These are phyloP conservation scores for Hippocampus zosterae DNA, from an alignment of 2,113 vertebrate genomes.

Conservation along the genomic window DNA sequence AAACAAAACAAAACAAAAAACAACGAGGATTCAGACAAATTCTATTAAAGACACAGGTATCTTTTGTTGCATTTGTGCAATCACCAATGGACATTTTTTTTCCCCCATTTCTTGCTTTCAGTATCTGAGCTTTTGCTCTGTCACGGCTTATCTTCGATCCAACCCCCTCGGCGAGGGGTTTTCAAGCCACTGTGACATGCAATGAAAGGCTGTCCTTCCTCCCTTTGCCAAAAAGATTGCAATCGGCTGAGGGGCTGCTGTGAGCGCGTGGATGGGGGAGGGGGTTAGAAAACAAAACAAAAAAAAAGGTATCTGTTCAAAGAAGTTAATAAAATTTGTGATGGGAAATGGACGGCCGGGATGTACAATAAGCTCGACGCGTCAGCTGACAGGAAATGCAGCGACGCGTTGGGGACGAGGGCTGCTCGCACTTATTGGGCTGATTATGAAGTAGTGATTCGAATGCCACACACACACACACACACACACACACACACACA, in stretches of 20 bases:
- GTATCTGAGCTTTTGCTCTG: constrained; percentile 70
- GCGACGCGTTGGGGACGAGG: constrained; percentile 37
- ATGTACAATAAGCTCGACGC: constrained; percentile 26
- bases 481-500: constrained; percentile 10
- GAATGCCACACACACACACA: constrained; percentile 15
- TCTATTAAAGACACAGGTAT: constrained; percentile 89
- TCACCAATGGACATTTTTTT: constrained; percentile 75
- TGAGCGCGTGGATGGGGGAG: not conserved
- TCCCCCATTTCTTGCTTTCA: constrained; percentile 27
- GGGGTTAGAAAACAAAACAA: constrained; percentile 5
- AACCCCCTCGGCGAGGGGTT: constrained; percentile 62
- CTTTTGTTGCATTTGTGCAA: constrained; percentile 82
- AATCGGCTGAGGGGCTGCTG: constrained; percentile 35
- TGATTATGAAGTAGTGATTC: constrained; percentile 46
- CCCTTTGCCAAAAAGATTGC: constrained; percentile 65
- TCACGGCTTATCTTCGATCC: constrained; percentile 78
- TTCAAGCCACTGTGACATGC: constrained; percentile 65
- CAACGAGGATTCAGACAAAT: constrained; percentile 90
- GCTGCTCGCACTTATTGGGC: constrained; percentile 42
- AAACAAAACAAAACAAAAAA: constrained; percentile 58
- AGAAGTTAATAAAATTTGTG: constrained; percentile 53
- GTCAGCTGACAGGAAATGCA: constrained; percentile 39
- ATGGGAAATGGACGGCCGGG: constrained; percentile 15
- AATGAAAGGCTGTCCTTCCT: constrained; percentile 75
- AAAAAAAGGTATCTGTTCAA: constrained; percentile 6